Evolutionary conservation across 2,113 vertebrate genomes (phyloP), one percentile per base, ranked within the genome.

Genomic region (Leucosticte australis): DNA sequence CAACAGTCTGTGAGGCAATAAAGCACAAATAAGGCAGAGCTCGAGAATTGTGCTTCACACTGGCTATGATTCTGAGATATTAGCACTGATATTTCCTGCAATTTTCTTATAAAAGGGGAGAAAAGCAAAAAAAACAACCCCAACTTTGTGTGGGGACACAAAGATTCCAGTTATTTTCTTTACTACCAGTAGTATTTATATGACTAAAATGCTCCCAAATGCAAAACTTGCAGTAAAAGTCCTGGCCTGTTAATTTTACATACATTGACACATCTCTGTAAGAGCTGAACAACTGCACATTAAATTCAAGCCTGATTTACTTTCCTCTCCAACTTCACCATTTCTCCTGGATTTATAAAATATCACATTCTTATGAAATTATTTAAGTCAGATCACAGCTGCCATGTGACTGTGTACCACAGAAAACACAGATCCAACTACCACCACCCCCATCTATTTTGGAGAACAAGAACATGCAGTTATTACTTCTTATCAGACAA

Each of bases 41-140:
- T 81, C 47, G 37, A 53, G 17, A 78, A 20, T 3, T 44, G 17
- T n/a, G n/a, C 20, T 93, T 80, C 60, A 53, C 2, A 2, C n/a
- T 22, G 22, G 26, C 60, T 50, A 10, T 60, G 21, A 91, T 47
- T 33, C 41, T 41, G 35, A 94, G 21, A 60, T 30, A 42, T 9
- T 37, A 82, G 46, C 31, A 65, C 3, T 52, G 28, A 30, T 35
- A 79, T 47, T 82, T 17, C 24, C 64, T 56, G 23, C 6, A 5
- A 23, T 17, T 19, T 64, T 41, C 16, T 68, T 68, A 15, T 42
- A 10, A 10, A 56, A 1, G 6, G 2, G 11, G 13, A 1, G 23
- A 46, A 33, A n/a, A 27, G 6, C 0, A 8, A 41, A 4, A 4
- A 13, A 19, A 3, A 2, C 1, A 0, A 6, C 3, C 21, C 20